Base-by-base conservation (phyloP, 2,888 invertebrate genomes). In the Perithous albicinctus region DNA sequence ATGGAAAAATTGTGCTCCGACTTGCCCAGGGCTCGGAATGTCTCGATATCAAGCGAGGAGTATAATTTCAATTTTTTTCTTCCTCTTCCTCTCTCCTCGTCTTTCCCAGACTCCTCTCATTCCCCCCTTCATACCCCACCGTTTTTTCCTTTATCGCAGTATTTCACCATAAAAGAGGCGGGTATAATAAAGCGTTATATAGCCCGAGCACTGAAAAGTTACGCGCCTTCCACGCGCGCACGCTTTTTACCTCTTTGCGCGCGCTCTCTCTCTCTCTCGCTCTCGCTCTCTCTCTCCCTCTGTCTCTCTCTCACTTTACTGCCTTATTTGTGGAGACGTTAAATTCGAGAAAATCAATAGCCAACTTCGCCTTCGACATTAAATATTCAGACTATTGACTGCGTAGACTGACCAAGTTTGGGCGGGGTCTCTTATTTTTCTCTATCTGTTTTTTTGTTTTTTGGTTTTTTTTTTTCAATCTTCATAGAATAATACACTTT, bases 331-430 rank as follows among this genome's bases (percentile, higher is more conserved):
- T 90, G 91, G 92, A 92, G 91, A 91, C 91, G 90, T 92, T 91
- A 92, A 92, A 92, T 92, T 92, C 88, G 90, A 88, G 92, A 92
- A 92, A 92, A 92, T 92, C 92, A 92, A 92, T 92, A 92, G 90
- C 87, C 89, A 91, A 92, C 91, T 91, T 90, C 91, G 83, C 84
- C 75, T 85, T 85, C 90, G 90, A 89, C 90, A 91, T 92, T 92
- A 92, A 92, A 92, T 91, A 92, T 92, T 92, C 92, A 92, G 89
- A 87, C 91, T 90, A 91, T 90, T 89, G 91, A 91, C 90, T 92
- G 18, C 15, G 87, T 87, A 78, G 83, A 77, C 87, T 85, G 86
- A 86, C 87, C 86, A 87, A 85, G 74, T 84, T 84, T 85, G 90
- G 91, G 90, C 88, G 90, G 89, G 90, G 91, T 78, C 82, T 83